Evolutionary conservation across 1,140 invertebrate genomes (phyloP).

Genomic region (Adelges cooleyi): DNA sequence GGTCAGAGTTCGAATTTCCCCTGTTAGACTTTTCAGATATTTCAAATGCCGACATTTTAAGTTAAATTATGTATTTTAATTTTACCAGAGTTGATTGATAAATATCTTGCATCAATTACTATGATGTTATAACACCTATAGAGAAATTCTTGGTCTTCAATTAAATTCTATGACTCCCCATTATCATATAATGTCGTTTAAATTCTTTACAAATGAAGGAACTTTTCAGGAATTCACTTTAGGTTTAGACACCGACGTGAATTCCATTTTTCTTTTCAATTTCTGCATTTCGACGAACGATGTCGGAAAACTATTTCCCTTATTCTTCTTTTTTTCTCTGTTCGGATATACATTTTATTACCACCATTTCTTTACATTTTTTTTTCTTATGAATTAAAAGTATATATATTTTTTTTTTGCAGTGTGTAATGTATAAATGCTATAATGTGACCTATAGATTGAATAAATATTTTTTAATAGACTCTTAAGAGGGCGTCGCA

Average conservation of each 20-base stretch:
- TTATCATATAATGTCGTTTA: slow-evolving; percentile 21
- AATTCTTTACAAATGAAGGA: slow-evolving; percentile 22
- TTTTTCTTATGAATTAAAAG: no score
- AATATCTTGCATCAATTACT: not conserved
- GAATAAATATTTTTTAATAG: no score
- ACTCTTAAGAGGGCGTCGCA: no score
- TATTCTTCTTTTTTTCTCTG: not conserved
- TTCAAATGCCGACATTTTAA: no score
- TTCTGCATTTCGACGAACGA: slow-evolving; percentile 23
- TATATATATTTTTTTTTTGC: no score
- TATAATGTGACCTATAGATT: no score
- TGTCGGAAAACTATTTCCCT: slow-evolving; percentile 16
- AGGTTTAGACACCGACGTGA: not conserved
- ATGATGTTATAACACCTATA: not conserved
- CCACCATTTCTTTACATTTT: not conserved
- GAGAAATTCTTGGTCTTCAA: slow-evolving; percentile 6
- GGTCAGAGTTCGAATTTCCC: no score
- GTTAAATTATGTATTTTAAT: no score
- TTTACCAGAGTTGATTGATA: no score
- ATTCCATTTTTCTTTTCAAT: slow-evolving; percentile 28
- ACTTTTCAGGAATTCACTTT: slow-evolving; percentile 17
- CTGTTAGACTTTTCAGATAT: no score
- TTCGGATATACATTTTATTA: slow-evolving; percentile 10
- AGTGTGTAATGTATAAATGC: no score
- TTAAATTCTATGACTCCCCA: not conserved